Conservation (phyloP, 2,797 vertebrate genomes). For the Cossypha polioptera region DNA sequence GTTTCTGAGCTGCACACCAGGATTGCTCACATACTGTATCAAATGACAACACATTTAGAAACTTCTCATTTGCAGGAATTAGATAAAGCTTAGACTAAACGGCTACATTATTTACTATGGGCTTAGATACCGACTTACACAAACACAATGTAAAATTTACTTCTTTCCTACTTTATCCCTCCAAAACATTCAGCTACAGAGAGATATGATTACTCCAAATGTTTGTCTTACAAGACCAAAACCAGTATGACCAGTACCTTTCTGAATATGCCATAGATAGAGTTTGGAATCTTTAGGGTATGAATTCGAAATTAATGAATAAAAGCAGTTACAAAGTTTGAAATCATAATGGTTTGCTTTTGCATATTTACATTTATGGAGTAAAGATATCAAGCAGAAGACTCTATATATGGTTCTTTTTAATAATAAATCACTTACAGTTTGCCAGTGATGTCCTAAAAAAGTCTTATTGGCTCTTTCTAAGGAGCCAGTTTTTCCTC, state of each 20-base stretch:
- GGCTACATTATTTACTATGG: neutral
- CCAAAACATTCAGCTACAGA: neutral
- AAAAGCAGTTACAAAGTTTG: neutral
- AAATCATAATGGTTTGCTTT: neutral
- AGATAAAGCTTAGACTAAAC: neutral
- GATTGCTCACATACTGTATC: neutral
- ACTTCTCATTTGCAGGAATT: neutral
- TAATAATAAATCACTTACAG: neutral
- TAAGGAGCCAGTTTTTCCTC: neutral
- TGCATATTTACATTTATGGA: neutral
- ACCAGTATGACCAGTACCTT: neutral
- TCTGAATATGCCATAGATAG: neutral
- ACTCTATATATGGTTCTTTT: neutral
- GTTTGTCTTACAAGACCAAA: neutral
- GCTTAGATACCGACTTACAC: neutral
- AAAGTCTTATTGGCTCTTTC: neutral
- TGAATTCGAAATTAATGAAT: neutral
- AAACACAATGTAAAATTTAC: neutral
- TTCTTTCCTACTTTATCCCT: neutral
- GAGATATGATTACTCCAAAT: neutral
- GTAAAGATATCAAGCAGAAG: neutral
- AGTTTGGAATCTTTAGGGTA: neutral
- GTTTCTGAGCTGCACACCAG: neutral
- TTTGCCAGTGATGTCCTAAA: neutral
- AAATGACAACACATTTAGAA: neutral